Evolutionary conservation across 2,797 vertebrate genomes (phyloP), one percentile per base, ranked within the genome.

Genomic region (Sternarchorhynchus goeldii): DNA sequence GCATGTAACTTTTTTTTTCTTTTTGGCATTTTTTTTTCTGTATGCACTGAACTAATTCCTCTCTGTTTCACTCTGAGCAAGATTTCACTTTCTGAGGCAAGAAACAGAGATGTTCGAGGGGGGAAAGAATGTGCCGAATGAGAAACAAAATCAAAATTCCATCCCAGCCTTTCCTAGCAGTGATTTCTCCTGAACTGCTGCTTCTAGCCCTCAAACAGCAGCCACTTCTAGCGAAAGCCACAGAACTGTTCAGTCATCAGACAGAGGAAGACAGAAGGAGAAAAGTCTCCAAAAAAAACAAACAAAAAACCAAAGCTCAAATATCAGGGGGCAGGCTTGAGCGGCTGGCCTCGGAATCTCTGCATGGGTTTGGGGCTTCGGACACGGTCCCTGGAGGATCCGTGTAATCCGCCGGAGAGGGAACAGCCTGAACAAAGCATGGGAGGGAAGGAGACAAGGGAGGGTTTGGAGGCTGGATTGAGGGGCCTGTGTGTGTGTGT

Each of bases 331-430:
- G 79, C 79, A 76, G 86, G 86, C 85, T 83, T 73, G 84, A 86
- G 84, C 83, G 79, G 73, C 83, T 87, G 85, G 86, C 86, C 85
- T 88, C 88, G 76, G 85, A 80, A 83, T 87, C 87, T 86, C 79
- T 59, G 32, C 72, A 69, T 75, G 71, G 72, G 70, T n/a, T 34
- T 25, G 39, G 77, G 68, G 58, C 59, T 50, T 14, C 45, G 45
- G 45, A 50, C 12, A 12, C 14, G 45, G 45, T 50, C 45, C 10
- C 45, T 10, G 45, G 45, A 50, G 45, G 45, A 16, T 10, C 36
- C 68, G 25, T 32, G 66, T 65, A 74, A 80, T 75, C 75, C 55
- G 32, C 36, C 29, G 25, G 58, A 71, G 67, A 74, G 74, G 76
- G 74, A 76, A 84, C 4, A 53, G 82, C 32, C 36, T 45, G 65